Evolutionary conservation across 2,113 vertebrate species (phyloP).

Genomic region (Bubo bubo): DNA sequence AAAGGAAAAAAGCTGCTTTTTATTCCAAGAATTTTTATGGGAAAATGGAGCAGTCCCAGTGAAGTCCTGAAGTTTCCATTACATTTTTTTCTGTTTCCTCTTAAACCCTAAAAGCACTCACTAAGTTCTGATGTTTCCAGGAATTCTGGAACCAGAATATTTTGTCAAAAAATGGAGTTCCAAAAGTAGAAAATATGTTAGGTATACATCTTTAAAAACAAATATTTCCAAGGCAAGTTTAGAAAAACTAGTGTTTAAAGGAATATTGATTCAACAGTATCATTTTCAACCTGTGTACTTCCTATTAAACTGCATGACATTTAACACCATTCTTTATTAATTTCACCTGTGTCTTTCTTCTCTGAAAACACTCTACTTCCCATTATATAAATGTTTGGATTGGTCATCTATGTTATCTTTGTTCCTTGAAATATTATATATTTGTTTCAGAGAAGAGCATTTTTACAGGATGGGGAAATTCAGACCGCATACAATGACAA

Average conservation of each 20-base stretch:
- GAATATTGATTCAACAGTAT: background rate
- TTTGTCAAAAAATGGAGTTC: background rate
- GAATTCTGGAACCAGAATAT: background rate
- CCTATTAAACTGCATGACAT: background rate
- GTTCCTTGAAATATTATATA: background rate
- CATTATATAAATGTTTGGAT: background rate
- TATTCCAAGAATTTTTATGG: background rate
- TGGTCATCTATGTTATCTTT: background rate
- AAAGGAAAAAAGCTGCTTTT: background rate
- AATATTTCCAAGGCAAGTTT: background rate
- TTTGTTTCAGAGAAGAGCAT: background rate
- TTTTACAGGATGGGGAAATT: background rate
- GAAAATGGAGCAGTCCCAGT: background rate
- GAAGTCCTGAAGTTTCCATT: background rate
- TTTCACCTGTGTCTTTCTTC: background rate
- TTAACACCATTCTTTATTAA: background rate
- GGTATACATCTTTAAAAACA: background rate
- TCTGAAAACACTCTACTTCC: background rate
- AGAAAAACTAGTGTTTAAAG: background rate
- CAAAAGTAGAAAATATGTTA: background rate
- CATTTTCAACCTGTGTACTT: background rate
- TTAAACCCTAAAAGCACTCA: background rate
- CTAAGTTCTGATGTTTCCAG: background rate
- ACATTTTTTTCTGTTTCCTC: background rate
- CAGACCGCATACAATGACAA: background rate